Percentiles rank a stretch among this genome's conserved stretches.
Evolutionary conservation across 2,113 vertebrate species (phyloP).

Genomic region (Oophaga pumilio): DNA sequence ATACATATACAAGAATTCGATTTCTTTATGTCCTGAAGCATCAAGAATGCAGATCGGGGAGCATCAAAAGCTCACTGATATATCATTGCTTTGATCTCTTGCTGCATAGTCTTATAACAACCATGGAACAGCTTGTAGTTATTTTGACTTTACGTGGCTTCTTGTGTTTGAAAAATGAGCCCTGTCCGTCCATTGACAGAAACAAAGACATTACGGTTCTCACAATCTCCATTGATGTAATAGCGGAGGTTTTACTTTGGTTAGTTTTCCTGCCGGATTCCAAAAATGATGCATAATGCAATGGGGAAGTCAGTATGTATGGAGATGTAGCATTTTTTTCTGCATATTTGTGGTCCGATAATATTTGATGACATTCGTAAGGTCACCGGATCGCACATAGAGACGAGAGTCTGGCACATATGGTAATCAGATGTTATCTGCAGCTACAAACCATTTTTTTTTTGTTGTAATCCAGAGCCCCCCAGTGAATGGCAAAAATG

Average conservation of each 20-base stretch:
- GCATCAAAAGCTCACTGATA: conserved; percentile 25
- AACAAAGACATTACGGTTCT: conserved; percentile 34
- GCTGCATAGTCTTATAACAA: conserved; percentile 2
- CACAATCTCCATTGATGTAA: conserved; percentile 10
- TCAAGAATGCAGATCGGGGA: not conserved
- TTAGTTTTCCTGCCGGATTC: conserved; percentile 63
- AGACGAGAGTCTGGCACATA: conserved; percentile 66
- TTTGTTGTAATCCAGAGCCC: conserved; percentile 62
- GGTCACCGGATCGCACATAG: conserved; percentile 68
- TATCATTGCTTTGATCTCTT: conserved; percentile 6
- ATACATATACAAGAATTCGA: not conserved
- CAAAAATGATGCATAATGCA: conserved; percentile 64
- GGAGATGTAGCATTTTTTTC: conserved; percentile 66
- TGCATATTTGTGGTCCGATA: conserved; percentile 68
- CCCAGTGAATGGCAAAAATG: conserved; percentile 60
- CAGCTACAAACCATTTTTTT: conserved; percentile 67
- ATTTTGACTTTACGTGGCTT: conserved; percentile 39
- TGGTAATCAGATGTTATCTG: conserved; percentile 70
- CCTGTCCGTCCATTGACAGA: conserved; percentile 6
- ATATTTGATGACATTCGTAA: conserved; percentile 71
- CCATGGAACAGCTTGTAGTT: conserved; percentile 31
- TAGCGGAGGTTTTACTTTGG: conserved; percentile 64
- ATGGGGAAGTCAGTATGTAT: conserved; percentile 67
- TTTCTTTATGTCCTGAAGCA: conserved; percentile 1
- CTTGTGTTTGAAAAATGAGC: conserved; percentile 38